Conservation (phyloP, 2,113 vertebrate genomes). For the Erythrocercus mccallii region DNA sequence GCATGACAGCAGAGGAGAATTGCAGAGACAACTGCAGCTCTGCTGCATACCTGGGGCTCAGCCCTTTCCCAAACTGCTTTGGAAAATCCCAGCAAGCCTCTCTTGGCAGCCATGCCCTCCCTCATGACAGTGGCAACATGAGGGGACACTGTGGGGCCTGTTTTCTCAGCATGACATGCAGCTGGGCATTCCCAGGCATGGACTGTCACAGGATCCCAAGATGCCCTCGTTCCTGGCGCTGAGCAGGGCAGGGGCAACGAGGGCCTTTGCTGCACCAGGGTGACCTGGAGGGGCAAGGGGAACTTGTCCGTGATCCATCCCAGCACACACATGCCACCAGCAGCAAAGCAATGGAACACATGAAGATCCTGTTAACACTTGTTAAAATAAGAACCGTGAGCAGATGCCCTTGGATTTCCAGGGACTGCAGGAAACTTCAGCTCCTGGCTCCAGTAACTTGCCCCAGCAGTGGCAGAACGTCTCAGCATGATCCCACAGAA, state of each 20-base stretch:
- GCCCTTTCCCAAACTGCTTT: background rate
- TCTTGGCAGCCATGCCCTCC: rapidly evolving
- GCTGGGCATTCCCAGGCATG: rapidly evolving
- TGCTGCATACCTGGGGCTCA: background rate
- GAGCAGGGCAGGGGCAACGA: no score
- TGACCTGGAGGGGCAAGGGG: rapidly evolving
- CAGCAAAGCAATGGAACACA: background rate
- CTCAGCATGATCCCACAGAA: background rate
- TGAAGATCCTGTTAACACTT: background rate
- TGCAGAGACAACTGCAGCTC: background rate
- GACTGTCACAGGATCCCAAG: rapidly evolving
- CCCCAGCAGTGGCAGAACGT: background rate
- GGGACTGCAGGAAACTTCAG: background rate
- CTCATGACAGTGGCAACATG: rapidly evolving
- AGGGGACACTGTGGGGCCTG: background rate
- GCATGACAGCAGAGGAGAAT: background rate
- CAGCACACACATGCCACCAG: background rate
- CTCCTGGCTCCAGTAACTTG: background rate
- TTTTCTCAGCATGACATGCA: background rate
- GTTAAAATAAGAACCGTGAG: background rate
- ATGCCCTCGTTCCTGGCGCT: rapidly evolving
- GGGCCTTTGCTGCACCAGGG: rapidly evolving
- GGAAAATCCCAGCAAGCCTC: background rate
- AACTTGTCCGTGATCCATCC: background rate
- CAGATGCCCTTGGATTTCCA: background rate